Percentiles rank a stretch among this genome's conserved stretches.
Evolutionary conservation across 2,113 vertebrate genomes (phyloP).

Genomic region (Phylloscopus trochilus): DNA sequence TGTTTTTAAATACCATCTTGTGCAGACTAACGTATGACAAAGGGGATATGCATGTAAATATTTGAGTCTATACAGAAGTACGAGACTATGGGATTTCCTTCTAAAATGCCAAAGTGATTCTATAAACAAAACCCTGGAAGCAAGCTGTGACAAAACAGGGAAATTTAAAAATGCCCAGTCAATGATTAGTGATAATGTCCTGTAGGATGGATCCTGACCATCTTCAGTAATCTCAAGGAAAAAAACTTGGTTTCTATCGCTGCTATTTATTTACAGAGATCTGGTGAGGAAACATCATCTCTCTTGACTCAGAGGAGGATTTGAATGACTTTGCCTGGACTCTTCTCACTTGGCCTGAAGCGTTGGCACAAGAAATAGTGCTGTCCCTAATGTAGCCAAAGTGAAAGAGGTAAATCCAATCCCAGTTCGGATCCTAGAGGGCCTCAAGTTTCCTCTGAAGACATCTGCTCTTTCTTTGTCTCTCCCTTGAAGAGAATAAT

Average conservation of each 20-base stretch:
- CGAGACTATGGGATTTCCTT: background rate
- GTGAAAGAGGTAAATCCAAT: background rate
- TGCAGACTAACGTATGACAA: background rate
- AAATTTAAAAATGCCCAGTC: background rate
- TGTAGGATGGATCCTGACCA: background rate
- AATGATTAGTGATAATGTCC: background rate
- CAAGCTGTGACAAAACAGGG: background rate
- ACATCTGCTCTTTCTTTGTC: background rate
- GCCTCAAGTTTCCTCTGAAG: background rate
- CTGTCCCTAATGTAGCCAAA: background rate
- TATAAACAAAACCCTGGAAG: background rate
- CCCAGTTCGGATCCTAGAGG: background rate
- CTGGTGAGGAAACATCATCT: background rate
- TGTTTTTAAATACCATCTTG: background rate
- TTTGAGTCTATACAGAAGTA: background rate
- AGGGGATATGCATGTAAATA: background rate
- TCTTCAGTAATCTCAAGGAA: background rate
- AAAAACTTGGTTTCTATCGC: background rate
- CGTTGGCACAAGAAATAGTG: background rate
- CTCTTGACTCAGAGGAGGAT: background rate
- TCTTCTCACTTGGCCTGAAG: background rate
- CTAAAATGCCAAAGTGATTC: background rate
- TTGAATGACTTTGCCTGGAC: background rate
- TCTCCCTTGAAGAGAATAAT: background rate
- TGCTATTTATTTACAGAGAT: background rate